These are phyloP conservation scores for Aptenodytes patagonicus DNA, from an alignment of 2,113 vertebrate genomes.

Conservation along the genomic window DNA sequence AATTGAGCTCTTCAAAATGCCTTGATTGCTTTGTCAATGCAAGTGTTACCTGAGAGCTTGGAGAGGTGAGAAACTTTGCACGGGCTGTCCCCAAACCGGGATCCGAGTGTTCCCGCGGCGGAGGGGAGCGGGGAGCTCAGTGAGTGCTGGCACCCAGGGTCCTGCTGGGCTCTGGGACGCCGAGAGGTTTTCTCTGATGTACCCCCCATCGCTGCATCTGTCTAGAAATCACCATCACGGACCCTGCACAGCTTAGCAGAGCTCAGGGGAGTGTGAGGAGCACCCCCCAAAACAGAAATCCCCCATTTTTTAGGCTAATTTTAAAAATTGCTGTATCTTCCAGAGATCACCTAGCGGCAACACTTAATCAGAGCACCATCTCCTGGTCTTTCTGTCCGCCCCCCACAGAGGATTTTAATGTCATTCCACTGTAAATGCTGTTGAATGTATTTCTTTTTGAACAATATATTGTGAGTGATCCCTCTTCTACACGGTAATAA, in stretches of 20 bases:
- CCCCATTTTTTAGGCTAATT: not conserved
- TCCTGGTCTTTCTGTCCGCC: not conserved
- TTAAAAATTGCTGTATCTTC: not conserved
- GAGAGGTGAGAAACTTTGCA: not conserved
- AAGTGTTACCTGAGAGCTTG: not conserved
- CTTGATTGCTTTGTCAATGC: not conserved
- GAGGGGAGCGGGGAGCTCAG: not conserved
- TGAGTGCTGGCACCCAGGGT: not conserved
- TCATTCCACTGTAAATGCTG: constrained; percentile 65
- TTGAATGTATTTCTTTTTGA: constrained; percentile 60
- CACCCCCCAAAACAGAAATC: not conserved
- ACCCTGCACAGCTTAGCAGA: not conserved
- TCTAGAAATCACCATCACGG: not conserved
- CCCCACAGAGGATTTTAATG: constrained; percentile 8
- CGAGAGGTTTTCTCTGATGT: not conserved
- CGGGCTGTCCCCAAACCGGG: not conserved
- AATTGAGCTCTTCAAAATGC: not conserved
- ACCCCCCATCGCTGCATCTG: fast-evolving
- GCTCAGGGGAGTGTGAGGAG: not conserved
- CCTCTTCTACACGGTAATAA: constrained; percentile 55
- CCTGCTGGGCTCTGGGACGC: not conserved
- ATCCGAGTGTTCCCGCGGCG: fast-evolving
- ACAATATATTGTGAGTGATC: constrained; percentile 55
- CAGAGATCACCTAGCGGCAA: not conserved
- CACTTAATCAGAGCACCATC: constrained; percentile 20